phyloP scores from a whole-genome alignment of 2,113 vertebrate genomes.

The Eublepharis macularius region DNA sequence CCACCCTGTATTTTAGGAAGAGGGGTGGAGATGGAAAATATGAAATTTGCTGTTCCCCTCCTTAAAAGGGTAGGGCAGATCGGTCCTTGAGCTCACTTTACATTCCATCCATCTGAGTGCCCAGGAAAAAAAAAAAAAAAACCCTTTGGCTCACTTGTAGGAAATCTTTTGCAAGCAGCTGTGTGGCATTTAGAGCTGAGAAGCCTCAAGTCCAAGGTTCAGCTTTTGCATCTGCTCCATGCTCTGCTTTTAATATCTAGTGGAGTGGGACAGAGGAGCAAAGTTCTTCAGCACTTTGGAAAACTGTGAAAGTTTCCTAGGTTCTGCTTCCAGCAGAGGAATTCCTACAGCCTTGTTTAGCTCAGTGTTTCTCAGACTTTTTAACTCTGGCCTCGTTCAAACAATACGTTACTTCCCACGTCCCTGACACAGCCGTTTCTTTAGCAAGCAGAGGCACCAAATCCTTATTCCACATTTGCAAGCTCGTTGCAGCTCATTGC shows the following conservation, averaged over 20 bases:
- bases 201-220: background rate
- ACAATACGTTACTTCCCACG: no score
- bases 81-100: background rate
- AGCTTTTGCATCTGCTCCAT: background rate
- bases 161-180: background rate
- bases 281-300: background rate
- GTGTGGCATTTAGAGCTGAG: background rate
- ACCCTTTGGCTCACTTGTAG: background rate
- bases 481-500: no score
- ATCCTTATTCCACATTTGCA: no score
- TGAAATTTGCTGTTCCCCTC: constrained; percentile 35
- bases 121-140: no score
- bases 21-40: background rate
- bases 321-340: background rate
- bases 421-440: no score
- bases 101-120: background rate
- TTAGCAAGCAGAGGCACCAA: no score
- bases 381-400: no score
- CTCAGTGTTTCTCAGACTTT: no score
- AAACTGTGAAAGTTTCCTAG: background rate
- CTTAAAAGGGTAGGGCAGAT: constrained; percentile 50
- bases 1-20: constrained; percentile 35
- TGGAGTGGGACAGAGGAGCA: background rate
- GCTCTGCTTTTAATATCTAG: background rate
- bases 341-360: background rate